Evolutionary conservation across 1,140 invertebrate genomes (phyloP), one percentile per base, ranked within the genome.

Genomic region (Uloborus diversus): DNA sequence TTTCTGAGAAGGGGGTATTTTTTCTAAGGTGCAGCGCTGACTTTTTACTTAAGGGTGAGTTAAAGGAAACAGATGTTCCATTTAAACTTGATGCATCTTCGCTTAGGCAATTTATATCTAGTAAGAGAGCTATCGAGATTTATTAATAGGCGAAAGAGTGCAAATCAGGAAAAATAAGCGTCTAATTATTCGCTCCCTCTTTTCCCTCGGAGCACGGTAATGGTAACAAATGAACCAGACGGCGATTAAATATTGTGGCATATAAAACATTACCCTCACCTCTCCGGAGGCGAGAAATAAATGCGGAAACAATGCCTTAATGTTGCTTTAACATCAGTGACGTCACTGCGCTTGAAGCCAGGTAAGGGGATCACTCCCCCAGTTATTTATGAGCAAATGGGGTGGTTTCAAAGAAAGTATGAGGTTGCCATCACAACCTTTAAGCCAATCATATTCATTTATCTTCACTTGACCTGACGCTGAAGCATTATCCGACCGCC

Each of bases 141-240:
- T 59, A 76, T 65, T 76, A 76, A 66, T 76, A 51, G 59, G 9
- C 35, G 56, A 42, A 30, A 57, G 37, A 62, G 49, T 62, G 61
- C 61, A 76, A 76, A 76, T 76, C 73, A 76, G 73, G 73, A 76
- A 76, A 76, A 76, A 76, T 76, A 76, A 65, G 73, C 73, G 47
- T 32, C 49, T 76, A 76, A 76, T 76, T 76, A 76, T 66, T 56
- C 61, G 70, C 42, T 64, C 51, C 27, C 37, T 14, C 11, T 17
- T 17, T n/a, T 42, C 57, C 61, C 20, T 33, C 57, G 73, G 57
- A 28, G 32, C 20, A 0, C 13, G 33, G 73, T 76, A 76, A 76
- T 76, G 37, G 73, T 64, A 49, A 76, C 73, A 76, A 76, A 76
- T 76, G 49, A 42, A 62, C 20, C n/a, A 51, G 35, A 27, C 62